Base-by-base conservation (phyloP, 2,113 vertebrate genomes). In the Burhinus oedicnemus region DNA sequence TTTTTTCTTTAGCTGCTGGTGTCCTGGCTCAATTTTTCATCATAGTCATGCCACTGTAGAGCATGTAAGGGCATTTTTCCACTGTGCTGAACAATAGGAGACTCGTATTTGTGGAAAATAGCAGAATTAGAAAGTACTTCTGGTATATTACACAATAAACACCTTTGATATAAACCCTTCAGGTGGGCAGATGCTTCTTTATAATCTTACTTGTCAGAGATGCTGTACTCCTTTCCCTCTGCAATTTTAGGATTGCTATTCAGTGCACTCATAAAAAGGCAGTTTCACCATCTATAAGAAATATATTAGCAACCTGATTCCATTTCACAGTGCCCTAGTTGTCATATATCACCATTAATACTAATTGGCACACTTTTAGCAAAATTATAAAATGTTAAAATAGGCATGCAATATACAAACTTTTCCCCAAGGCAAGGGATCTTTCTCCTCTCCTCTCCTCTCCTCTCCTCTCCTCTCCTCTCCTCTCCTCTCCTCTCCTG, bases 81-180 rank as follows among this genome's bases (percentile, higher is more conserved):
- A 54, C 44, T 34, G 18, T 82, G 44, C 14, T 82, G 71, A 83
- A 55, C 23, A 93, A 89, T 14, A 75, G 15, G 20, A 94, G 8
- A 52, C 23, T 60, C 34, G 23, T 45, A 78, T 82, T 84, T 94
- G 42, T 84, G 38, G 61, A 68, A 83, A 89, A 84, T 2, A 65
- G 12, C 32, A 95, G 78, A 95, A 95, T 82, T 93, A 79, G 38
- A 78, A 89, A 70, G 47, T 78, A 62, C 27, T 89, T 88, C 17
- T 91, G 17, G 11, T 85, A 36, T n/a, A 79, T 49, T 87, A 45
- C 25, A 38, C 6, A 85, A 65, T 68, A 84, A 94, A 65, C 69
- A 75, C 69, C 6, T 90, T 88, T 89, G 27, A 77, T 66, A 61
- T 45, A 83, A 70, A 71, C 12, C 19, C 30, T 71, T 81, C 36